Conservation (phyloP, 2,888 invertebrate genomes). For the Argyresthia albistria region DNA sequence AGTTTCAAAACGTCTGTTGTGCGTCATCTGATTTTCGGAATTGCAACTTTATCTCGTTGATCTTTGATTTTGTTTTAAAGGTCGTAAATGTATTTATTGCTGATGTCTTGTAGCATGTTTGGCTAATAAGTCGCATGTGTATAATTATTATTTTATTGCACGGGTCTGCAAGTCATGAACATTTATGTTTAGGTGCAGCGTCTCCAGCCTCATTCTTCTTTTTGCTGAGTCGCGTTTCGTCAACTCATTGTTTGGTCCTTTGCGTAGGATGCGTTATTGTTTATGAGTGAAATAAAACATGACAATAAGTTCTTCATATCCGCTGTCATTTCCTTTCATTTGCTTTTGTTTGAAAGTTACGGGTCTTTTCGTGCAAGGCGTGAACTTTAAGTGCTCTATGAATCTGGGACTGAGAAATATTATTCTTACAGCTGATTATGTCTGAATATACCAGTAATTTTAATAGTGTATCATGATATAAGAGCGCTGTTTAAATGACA, state of each 20-base stretch:
- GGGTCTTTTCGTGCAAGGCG: too few species aligned
- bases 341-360: too few species aligned
- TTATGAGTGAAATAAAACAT: not conserved
- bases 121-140: conserved; percentile 68
- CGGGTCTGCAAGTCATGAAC: conserved; percentile 54
- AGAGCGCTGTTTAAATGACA: too few species aligned
- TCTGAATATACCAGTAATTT: too few species aligned
- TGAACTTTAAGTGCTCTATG: too few species aligned
- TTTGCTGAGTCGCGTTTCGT: conserved; percentile 20
- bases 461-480: too few species aligned
- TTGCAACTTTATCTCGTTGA: conserved; percentile 11
- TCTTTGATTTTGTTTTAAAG: conserved; percentile 13
- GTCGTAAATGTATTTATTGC: conserved; percentile 28
- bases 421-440: too few species aligned
- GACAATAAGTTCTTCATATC: too few species aligned
- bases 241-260: conserved; percentile 38
- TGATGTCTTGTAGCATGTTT: conserved; percentile 39
- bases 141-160: conserved; percentile 70
- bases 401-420: too few species aligned
- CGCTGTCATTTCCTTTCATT: too few species aligned
- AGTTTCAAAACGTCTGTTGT: conserved; percentile 26
- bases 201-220: conserved; percentile 32
- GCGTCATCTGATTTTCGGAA: conserved; percentile 11
- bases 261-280: conserved; percentile 40
- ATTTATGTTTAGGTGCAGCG: conserved; percentile 42